A percentile compares a stretch with the other conserved stretches of the same genome.
Evolutionary conservation across 2,888 invertebrate species (phyloP).

Genomic region (Ormia ochracea): DNA sequence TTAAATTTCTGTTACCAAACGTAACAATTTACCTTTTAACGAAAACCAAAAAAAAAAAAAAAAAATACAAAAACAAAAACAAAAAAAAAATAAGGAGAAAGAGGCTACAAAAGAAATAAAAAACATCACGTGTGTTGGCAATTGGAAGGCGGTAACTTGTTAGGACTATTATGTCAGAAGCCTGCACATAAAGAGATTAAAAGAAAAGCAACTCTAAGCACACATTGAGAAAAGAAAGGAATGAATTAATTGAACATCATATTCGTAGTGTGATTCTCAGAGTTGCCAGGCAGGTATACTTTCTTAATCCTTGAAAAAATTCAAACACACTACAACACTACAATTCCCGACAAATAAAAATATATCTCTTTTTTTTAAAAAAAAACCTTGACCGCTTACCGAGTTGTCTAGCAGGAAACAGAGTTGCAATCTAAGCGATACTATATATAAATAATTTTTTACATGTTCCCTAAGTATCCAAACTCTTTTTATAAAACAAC

Average conservation of each 20-base stretch:
- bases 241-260: conserved; percentile 29
- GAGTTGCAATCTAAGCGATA: too few relatives aligned
- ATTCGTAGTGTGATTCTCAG: too few relatives aligned
- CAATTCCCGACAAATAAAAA: too few relatives aligned
- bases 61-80: neutral
- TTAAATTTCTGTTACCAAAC: conserved; percentile 43
- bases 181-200: conserved; percentile 7
- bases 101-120: neutral
- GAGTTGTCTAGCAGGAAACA: too few relatives aligned
- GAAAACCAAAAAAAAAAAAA: neutral
- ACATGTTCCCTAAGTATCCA: too few relatives aligned
- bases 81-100: neutral
- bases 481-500: too few relatives aligned
- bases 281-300: too few relatives aligned
- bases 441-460: too few relatives aligned
- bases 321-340: too few relatives aligned
- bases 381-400: too few relatives aligned
- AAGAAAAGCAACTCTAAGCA: neutral
- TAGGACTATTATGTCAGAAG: conserved; percentile 58
- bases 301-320: too few relatives aligned
- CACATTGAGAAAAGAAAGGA: neutral
- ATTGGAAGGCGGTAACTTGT: conserved; percentile 59
- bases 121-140: conserved; percentile 44
- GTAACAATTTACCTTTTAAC: conserved; percentile 41
- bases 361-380: too few relatives aligned